Evolutionary conservation across 1,140 invertebrate species (phyloP), one percentile per base, ranked within the genome.

Genomic region (Pseudomyrmex gracilis): DNA sequence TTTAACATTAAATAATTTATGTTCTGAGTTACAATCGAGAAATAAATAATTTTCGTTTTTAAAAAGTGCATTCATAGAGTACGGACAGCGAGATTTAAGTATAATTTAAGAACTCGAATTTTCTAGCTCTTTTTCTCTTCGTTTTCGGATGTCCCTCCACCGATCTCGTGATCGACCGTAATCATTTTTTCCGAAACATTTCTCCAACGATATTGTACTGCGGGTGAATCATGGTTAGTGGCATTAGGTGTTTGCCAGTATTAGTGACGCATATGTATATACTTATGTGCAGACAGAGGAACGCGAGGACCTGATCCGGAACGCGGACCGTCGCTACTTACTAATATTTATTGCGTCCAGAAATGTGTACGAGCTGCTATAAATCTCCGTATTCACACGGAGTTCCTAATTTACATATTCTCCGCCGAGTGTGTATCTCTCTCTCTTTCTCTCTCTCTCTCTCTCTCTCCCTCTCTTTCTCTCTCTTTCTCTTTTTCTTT

Each of bases 341-440:
- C 93, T 93, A 92, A 93, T 94, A 93, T 93, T 94, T 94, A 92
- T 94, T 93, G 90, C 92, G 90, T 90, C 91, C 92, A 93, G 92
- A 93, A 94, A 93, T 93, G 92, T 92, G 93, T 93, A 93, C 90
- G 90, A 90, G 87, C 90, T 89, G 87, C 90, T 92, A 94, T 94
- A 93, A 94, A 94, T 94, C 93, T 93, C 92, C 90, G 93, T 92
- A 93, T 94, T 94, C 93, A 94, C 92, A 93, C 92, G 92, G 86
- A 91, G 92, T 93, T 93, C 92, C 93, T 93, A 93, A 94, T 94
- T 93, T 93, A 94, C 93, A 93, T 94, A 93, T 93, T 90, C 92
- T 86, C 71, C 87, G 49, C 22, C 70, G 80, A 76, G 49, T 64
- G 74, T 68, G 78, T 53, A 66, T 57, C 34, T 85, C 53, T 55